Percentiles rank a stretch among this genome's conserved stretches.
These are phyloP conservation scores for Cotesia chilonis DNA, from an alignment of 1,140 invertebrate species.

Conservation along the genomic window DNA sequence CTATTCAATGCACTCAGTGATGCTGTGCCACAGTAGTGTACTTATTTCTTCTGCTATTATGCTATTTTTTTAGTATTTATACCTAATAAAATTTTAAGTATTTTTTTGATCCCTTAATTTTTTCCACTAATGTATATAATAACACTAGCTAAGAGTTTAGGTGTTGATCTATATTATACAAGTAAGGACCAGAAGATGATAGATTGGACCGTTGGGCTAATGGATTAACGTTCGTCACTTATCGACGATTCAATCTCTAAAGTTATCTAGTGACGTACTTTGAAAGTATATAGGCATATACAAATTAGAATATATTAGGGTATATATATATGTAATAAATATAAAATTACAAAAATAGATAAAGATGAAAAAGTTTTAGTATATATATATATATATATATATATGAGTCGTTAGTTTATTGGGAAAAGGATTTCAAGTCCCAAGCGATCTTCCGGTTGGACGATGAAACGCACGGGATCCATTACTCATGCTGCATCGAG, in stretches of 20 bases:
- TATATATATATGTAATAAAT: neutral
- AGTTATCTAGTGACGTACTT: constrained; percentile 6
- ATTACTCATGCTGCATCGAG: constrained; percentile 41
- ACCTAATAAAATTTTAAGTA: too few species aligned
- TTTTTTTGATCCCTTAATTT: too few species aligned
- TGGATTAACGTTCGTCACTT: constrained; percentile 22
- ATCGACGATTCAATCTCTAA: constrained; percentile 5
- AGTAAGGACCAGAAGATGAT: neutral
- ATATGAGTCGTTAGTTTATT: constrained; percentile 33
- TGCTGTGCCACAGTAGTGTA: too few species aligned
- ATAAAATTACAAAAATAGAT: too few species aligned
- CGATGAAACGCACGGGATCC: constrained; percentile 41
- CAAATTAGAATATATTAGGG: neutral
- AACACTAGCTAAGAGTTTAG: neutral
- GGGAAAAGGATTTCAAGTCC: constrained; percentile 35
- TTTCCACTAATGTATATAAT: too few species aligned
- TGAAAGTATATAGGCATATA: neutral
- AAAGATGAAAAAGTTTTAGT: neutral
- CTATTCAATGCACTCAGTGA: neutral
- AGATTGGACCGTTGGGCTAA: neutral
- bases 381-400: constrained; percentile 17
- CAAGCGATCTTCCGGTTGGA: constrained; percentile 38
- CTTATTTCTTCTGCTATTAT: neutral
- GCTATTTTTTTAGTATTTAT: neutral
- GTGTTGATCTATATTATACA: neutral